Percentiles rank a stretch among this genome's conserved stretches.
phyloP scores from a whole-genome alignment of 2,888 invertebrate species.

The Pharmacophagus antenor region DNA sequence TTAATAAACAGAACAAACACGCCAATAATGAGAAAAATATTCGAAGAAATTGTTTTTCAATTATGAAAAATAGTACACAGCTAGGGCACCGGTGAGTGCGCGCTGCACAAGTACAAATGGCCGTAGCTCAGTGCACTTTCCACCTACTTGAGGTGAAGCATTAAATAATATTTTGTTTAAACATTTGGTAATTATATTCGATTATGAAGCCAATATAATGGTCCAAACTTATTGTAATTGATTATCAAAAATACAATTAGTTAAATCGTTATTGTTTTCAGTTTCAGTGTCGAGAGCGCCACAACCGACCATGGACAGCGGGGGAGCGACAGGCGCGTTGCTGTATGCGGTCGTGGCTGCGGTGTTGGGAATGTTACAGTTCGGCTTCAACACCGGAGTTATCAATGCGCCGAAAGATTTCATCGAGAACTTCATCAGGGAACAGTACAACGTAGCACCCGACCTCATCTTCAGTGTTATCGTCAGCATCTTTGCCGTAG shows the following conservation, averaged over 20 bases:
- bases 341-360: slow-evolving; percentile 84
- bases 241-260: background rate
- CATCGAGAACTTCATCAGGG: slow-evolving; percentile 83
- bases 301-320: slow-evolving; percentile 55
- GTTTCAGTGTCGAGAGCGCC: slow-evolving; percentile 46
- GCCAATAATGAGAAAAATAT: no score
- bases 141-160: no score
- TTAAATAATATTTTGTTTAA: no score
- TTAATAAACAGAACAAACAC: no score
- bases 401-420: slow-evolving; percentile 84
- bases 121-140: no score
- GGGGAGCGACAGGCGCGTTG: slow-evolving; percentile 82
- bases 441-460: slow-evolving; percentile 75
- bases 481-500: slow-evolving; percentile 88
- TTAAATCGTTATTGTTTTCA: slow-evolving; percentile 24
- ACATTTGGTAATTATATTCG: no score
- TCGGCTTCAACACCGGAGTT: slow-evolving; percentile 86
- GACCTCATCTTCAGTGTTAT: slow-evolving; percentile 82
- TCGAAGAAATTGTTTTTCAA: no score
- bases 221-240: no score
- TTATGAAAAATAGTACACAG: no score
- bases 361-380: slow-evolving; percentile 86
- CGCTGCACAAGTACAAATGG: no score
- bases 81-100: no score
- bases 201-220: no score